Base-by-base conservation (phyloP, 2,888 invertebrate species). In the Psococerastis gibbosa region DNA sequence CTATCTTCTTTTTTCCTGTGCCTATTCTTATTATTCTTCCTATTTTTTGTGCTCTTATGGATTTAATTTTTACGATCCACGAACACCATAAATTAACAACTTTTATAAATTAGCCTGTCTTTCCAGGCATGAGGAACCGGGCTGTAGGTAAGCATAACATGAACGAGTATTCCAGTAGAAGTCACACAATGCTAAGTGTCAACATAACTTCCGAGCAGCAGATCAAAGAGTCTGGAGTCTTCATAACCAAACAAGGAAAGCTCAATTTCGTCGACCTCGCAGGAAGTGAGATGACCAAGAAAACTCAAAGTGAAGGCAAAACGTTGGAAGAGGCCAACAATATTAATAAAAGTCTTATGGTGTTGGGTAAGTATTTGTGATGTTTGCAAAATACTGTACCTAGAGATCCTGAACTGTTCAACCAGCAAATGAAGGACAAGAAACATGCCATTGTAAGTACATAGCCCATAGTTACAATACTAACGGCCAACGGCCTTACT, bases 251-350 rank as follows among this genome's bases (percentile, higher is more conserved):
- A 52, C 83, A 88, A 54, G 94, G 94, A 20, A 94, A 94, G 65
- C 78, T 94, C 44, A 89, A 91, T 65, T 91, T 94, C 60, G 92
- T 94, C 5, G 94, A 94, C 62, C 66, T 94, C 47, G 94, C 94
- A 1, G 92, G 94, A n/a, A 91, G 89, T 55, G 92, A 94, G 64
- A 85, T 92, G 75, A 89, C 91, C 3, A 92, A 89, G 58, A 82
- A 81, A 59, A 92, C 85, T 0, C 75, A 78, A 52, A 85, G 81
- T 58, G 82, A 78, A 54, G 89, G 82, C 42, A 87, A 80, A 61
- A 88, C 85, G 0, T 61, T 91, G 49, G 84, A 87, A 56, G 94
- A 94, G 58, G 91, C 92, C 0, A 94, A 94, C 57, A 94, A 92
- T 60, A 94, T 94, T 51, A 94, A 94, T 59, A 85, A 89, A 59